These are phyloP conservation scores for Drosophila subobscura DNA, from an alignment of 1,140 invertebrate genomes.

Conservation along the genomic window DNA sequence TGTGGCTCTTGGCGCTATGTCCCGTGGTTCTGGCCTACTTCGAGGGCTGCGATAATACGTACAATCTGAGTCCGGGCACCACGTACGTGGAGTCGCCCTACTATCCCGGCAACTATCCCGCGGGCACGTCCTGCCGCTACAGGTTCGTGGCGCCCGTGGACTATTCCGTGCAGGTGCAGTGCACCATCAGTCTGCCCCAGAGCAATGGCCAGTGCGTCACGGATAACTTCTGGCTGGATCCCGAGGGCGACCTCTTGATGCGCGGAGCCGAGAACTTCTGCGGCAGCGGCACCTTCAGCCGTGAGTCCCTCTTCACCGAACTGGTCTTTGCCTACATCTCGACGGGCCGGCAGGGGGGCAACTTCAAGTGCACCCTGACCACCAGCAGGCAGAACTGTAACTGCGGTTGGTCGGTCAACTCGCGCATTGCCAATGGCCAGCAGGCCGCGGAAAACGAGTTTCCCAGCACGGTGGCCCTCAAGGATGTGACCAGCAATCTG, in stretches of 20 bases:
- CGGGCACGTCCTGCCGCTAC: conserved; percentile 76
- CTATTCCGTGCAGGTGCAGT: conserved; percentile 63
- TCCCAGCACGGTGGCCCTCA: conserved; percentile 68
- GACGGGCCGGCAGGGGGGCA: conserved; percentile 29
- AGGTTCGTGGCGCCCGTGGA: conserved; percentile 66
- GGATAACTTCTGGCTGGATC: conserved; percentile 72
- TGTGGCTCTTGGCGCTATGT: conserved; percentile 4
- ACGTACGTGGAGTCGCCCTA: conserved; percentile 71
- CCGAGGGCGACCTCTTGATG: conserved; percentile 70
- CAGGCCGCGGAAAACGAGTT: conserved; percentile 63
- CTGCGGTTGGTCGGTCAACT: conserved; percentile 72
- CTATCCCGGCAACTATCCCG: conserved; percentile 70
- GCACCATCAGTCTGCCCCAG: conserved; percentile 55
- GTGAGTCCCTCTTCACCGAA: conserved; percentile 67
- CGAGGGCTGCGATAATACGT: conserved; percentile 66
- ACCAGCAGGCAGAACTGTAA: conserved; percentile 53
- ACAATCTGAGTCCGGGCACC: conserved; percentile 36
- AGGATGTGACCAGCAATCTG: conserved; percentile 35
- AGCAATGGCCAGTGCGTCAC: conserved; percentile 59
- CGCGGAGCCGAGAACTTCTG: conserved; percentile 73
- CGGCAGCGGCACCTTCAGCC: conserved; percentile 53
- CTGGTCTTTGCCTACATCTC: conserved; percentile 71
- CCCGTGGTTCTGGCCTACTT: conserved; percentile 52
- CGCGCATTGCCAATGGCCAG: conserved; percentile 69
- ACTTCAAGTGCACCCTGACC: conserved; percentile 61